Evolutionary conservation across 2,113 vertebrate species (phyloP).

Genomic region (Delphinus delphis): DNA sequence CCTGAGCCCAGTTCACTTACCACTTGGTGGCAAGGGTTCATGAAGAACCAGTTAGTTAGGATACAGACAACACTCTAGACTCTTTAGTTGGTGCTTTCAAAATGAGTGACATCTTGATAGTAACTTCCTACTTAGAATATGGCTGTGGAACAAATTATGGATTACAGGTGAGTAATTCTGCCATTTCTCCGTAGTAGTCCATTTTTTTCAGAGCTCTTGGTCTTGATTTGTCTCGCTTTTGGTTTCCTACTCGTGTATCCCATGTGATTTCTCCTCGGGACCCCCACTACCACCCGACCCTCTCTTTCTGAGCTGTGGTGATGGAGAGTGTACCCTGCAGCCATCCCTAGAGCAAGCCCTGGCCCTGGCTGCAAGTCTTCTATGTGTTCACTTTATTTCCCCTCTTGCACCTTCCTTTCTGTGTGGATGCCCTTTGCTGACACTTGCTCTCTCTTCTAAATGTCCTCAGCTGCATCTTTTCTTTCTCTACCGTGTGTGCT

Average conservation of each 20-base stretch:
- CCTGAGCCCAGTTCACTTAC: background rate
- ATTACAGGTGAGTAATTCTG: background rate
- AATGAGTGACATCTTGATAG: background rate
- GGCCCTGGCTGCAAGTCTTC: background rate
- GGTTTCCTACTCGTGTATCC: background rate
- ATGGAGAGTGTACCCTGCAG: background rate
- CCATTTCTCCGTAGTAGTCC: background rate
- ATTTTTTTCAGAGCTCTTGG: background rate
- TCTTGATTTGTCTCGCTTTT: background rate
- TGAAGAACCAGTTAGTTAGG: background rate
- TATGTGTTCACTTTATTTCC: background rate
- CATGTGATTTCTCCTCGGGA: background rate
- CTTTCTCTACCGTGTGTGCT: background rate
- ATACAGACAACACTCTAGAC: background rate
- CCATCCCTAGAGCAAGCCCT: background rate
- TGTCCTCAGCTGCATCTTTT: background rate
- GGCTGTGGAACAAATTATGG: background rate
- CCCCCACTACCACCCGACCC: background rate
- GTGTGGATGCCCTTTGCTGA: background rate
- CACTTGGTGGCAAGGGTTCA: background rate
- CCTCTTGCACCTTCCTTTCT: background rate
- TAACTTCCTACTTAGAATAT: background rate
- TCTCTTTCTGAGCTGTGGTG: background rate
- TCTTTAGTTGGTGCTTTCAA: background rate
- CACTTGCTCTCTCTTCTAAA: background rate